phyloP scores from a whole-genome alignment of 2,888 invertebrate genomes.

The Hirtodrosophila histrioides region DNA sequence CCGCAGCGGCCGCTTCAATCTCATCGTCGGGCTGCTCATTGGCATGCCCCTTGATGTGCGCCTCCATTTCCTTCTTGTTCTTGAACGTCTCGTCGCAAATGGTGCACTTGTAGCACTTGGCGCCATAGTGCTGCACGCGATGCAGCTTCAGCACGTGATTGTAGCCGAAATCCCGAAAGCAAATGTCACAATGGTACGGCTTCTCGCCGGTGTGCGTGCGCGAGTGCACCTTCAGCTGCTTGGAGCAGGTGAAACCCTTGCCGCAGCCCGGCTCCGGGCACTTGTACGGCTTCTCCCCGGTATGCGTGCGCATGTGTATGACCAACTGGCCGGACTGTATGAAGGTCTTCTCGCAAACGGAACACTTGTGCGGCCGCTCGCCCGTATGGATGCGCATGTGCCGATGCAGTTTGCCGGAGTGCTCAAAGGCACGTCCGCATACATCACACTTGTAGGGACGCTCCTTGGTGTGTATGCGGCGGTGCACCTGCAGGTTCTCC shows the following conservation, averaged over 20 bases:
- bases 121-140: slow-evolving; percentile 95
- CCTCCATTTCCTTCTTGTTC: slow-evolving; percentile 95
- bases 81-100: slow-evolving; percentile 96
- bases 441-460: slow-evolving; percentile 95
- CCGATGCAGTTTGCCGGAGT: slow-evolving; percentile 94
- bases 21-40: slow-evolving; percentile 87
- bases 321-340: slow-evolving; percentile 96
- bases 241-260: slow-evolving; percentile 96
- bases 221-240: slow-evolving; percentile 95
- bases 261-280: slow-evolving; percentile 92
- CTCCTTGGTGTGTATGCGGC: slow-evolving; percentile 95
- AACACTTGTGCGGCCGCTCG: slow-evolving; percentile 94
- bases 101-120: slow-evolving; percentile 96
- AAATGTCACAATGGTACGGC: slow-evolving; percentile 95
- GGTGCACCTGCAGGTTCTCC: slow-evolving; percentile 95
- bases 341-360: slow-evolving; percentile 94
- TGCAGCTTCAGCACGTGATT: slow-evolving; percentile 95
- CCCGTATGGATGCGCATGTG: slow-evolving; percentile 96
- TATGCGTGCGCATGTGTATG: slow-evolving; percentile 95
- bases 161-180: slow-evolving; percentile 95
- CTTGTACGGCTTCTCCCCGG: slow-evolving; percentile 93
- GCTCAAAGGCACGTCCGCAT: slow-evolving; percentile 94
- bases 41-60: slow-evolving; percentile 92
- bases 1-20: slow-evolving; percentile 57
- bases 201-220: slow-evolving; percentile 96